Percentiles rank a stretch among this genome's conserved stretches.
Conservation (phyloP, 2,888 invertebrate genomes). For the Spicauda simplicius region DNA sequence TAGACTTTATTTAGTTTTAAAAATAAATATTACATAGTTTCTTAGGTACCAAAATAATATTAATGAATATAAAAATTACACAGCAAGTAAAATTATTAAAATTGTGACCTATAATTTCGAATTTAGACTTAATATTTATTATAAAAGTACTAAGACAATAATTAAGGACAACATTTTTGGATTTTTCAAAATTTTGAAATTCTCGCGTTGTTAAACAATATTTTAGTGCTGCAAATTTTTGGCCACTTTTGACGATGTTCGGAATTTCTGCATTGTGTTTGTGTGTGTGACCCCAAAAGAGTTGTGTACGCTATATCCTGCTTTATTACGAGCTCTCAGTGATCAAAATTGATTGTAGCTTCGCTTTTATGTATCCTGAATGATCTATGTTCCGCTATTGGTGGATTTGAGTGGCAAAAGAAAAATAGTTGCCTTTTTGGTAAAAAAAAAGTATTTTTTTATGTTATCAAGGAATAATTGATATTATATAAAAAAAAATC, state of each 20-base stretch:
- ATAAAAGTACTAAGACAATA: too few species aligned
- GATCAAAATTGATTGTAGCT: conserved; percentile 29
- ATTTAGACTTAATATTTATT: too few species aligned
- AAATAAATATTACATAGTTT: too few species aligned
- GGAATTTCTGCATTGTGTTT: conserved; percentile 35
- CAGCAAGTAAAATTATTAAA: too few species aligned
- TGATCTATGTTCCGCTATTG: conserved; percentile 22
- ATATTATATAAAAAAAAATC: too few species aligned
- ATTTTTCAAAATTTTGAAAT: not conserved
- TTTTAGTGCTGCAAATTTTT: not conserved
- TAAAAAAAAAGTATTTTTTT: not conserved
- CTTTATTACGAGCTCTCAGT: conserved; percentile 19
- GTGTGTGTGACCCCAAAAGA: conserved; percentile 23
- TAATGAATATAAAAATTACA: too few species aligned
- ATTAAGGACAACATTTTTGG: too few species aligned
- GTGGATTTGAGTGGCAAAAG: not conserved
- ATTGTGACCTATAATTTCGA: too few species aligned
- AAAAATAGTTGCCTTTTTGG: not conserved
- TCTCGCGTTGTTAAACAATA: not conserved
- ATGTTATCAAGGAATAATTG: too few species aligned
- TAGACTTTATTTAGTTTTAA: too few species aligned
- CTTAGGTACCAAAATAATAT: too few species aligned
- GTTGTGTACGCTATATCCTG: conserved; percentile 28
- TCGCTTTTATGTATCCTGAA: conserved; percentile 12
- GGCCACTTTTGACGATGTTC: conserved; percentile 23